Evolutionary conservation across 2,888 invertebrate genomes (phyloP), one percentile per base, ranked within the genome.

Genomic region (Falcaria lacertinaria): DNA sequence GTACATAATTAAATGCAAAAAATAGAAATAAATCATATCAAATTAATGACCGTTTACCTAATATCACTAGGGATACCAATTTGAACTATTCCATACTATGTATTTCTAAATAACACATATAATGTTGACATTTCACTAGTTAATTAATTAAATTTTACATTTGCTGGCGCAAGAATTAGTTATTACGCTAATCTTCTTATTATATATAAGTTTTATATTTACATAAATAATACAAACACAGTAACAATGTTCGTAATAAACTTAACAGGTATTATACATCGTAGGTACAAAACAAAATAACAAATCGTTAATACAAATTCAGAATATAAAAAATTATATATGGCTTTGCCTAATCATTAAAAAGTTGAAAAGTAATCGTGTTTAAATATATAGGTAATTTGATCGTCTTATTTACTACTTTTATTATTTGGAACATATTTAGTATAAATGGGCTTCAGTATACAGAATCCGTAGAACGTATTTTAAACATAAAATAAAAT

Each of bases 141-240:
- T 64, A 60, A 58, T 65, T 59, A 51, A 60, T 65, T 35, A 62
- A 62, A 71, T 66, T 66, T 59, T 53, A 59, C 64, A 70, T 65
- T 68, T 57, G 72, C 54, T 57, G 63, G 69, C 59, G 50, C 63
- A 64, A 53, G 54, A 47, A 52, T 55, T 37, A 5, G 13, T 51
- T 52, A 50, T n/a, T 37, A 76, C 69, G 78, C 76, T 79, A 75
- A 51, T 69, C 72, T 80, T 85, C 75, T 77, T 81, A 80, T 35
- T 19, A 19, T 19, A 19, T 19, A 19, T 1, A 1, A 4, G 13
- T 35, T 4, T 55, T 11, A 61, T 88, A 87, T 88, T 74, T 87
- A 88, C 87, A 88, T 73, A 80, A 82, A 85, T 85, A 86, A 82
- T 87, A 87, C 82, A 86, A 82, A 87, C 78, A 79, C 80, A 66